Evolutionary conservation across 2,797 vertebrate genomes (phyloP).

Genomic region (Taenioides sp.): DNA sequence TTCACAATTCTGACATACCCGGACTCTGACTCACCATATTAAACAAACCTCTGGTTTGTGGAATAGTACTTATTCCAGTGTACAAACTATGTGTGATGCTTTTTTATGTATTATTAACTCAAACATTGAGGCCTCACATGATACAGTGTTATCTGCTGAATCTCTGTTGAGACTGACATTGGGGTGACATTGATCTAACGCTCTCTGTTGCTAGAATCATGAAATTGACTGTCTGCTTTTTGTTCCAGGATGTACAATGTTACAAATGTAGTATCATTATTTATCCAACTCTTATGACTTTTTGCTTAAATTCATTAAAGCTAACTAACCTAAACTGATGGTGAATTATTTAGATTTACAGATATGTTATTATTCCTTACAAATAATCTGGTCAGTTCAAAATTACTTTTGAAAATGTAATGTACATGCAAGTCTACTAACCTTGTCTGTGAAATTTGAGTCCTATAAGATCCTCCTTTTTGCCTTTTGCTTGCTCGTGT

Average conservation of each 20-base stretch:
- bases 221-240: constrained; percentile 44
- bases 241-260: constrained; percentile 41
- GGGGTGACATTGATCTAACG: constrained; percentile 46
- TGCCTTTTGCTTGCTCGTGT: constrained; percentile 11
- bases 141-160: constrained; percentile 27
- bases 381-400: not conserved
- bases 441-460: constrained; percentile 9
- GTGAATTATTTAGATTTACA: not conserved
- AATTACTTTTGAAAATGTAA: not conserved
- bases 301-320: constrained; percentile 11
- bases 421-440: not conserved
- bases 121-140: constrained; percentile 29
- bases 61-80: no score
- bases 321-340: not conserved
- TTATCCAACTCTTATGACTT: constrained; percentile 11
- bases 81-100: constrained; percentile 6
- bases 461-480: constrained; percentile 20
- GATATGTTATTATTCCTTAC: not conserved
- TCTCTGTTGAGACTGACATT: constrained; percentile 20
- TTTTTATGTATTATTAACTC: constrained; percentile 12
- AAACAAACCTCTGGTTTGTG: constrained; percentile 5
- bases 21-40: constrained; percentile 1
- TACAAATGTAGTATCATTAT: constrained; percentile 20
- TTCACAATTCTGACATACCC: not conserved
- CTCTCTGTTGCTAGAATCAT: constrained; percentile 30